Evolutionary conservation across 2,113 vertebrate species (phyloP).

Genomic region (Saccopteryx bilineata): DNA sequence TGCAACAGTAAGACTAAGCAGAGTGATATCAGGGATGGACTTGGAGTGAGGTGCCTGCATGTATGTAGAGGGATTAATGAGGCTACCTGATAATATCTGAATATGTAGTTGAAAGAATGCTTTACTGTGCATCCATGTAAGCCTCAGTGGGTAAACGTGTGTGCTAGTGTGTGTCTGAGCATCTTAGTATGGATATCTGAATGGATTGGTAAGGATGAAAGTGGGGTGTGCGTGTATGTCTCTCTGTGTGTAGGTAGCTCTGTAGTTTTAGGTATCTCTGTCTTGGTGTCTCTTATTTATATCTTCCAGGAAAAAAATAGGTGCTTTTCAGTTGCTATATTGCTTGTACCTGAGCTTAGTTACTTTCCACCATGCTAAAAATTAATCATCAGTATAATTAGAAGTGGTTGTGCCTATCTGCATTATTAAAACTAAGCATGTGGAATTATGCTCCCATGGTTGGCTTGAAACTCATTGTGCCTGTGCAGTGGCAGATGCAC

Average conservation of each 20-base stretch:
- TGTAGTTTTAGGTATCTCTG: background rate
- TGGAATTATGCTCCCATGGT: background rate
- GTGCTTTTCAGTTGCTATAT: background rate
- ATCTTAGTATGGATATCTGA: background rate
- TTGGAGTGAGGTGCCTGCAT: background rate
- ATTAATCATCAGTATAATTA: background rate
- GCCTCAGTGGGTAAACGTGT: constrained; percentile 6
- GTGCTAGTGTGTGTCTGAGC: background rate
- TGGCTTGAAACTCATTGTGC: constrained; percentile 6
- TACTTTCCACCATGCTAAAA: constrained; percentile 35
- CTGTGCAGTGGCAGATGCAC: background rate
- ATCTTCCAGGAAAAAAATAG: background rate
- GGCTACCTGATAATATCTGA: background rate
- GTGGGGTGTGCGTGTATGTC: background rate
- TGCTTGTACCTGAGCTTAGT: constrained; percentile 33
- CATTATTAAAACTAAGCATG: constrained; percentile 22
- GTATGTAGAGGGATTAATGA: background rate
- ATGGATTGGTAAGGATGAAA: background rate
- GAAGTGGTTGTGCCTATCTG: background rate
- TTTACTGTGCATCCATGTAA: background rate
- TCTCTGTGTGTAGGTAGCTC: background rate
- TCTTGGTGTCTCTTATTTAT: constrained; percentile 36
- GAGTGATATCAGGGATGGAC: background rate
- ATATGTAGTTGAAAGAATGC: background rate
- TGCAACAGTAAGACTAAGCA: background rate